Evolutionary conservation across 2,888 invertebrate species (phyloP), one percentile per base, ranked within the genome.

Genomic region (Ametastegia equiseti): DNA sequence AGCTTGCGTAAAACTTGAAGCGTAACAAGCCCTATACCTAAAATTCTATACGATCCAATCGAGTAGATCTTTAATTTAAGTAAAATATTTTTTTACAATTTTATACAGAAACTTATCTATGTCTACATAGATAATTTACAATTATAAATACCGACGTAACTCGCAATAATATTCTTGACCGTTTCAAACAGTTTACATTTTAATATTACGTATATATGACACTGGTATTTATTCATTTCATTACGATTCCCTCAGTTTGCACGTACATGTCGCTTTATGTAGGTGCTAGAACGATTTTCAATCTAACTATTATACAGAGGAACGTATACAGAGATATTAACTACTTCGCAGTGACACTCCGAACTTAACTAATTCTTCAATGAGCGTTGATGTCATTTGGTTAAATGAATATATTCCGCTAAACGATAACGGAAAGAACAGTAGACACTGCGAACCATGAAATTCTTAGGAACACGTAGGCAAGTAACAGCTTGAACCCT

Each of bases 401-500:
- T 63, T 36, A 50, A 42, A 27, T 54, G 54, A 65, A 79, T 47
- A n/a, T n/a, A 15, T 54, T 36, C 45, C 45, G n/a, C 45, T 83
- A 81, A 15, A 65, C 77, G 15, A 83, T 75, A 50, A 54, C 36
- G 4, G 81, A 82, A n/a, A 85, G 77, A 5, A 87, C 7, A 11
- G 30, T 83, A 6, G 85, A 86, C 19, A 89, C n/a, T 0, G 84
- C 67, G 23, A 86, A 63, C 91, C 91, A 92, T 27, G 85, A 80
- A n/a, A 91, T 47, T 83, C 88, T 87, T n/a, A 91, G 42, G 1
- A 87, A 30, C 1, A 84, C 83, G 69, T 89, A 92, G 2, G 84
- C 86, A 13, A 92, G 45, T 5, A 92, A 80, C 6, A 90, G 69
- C 83, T 92, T 92, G 13, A 89, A 77, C 33, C 85, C 86, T 83